These are phyloP conservation scores for Acrobasis suavella DNA, from an alignment of 2,888 invertebrate genomes.

Conservation along the genomic window DNA sequence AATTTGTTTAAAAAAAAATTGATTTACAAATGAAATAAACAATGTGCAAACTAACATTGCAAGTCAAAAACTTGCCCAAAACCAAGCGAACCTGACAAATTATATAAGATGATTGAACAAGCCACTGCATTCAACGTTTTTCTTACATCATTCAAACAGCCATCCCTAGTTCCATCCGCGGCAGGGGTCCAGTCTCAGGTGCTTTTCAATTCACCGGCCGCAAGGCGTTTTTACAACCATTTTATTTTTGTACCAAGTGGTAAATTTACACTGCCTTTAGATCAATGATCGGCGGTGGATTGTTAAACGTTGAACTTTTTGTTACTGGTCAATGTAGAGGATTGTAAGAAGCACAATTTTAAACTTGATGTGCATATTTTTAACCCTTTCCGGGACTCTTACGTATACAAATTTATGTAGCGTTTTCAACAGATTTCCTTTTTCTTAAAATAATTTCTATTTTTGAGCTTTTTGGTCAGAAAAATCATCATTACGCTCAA, in stretches of 20 bases:
- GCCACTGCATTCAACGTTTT: slow-evolving; percentile 26
- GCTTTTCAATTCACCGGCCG: slow-evolving; percentile 7
- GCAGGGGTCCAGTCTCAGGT: slow-evolving; percentile 16
- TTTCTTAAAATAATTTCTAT: too few relatives aligned
- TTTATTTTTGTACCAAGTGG: slow-evolving; percentile 12
- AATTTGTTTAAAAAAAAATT: too few relatives aligned
- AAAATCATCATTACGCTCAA: too few relatives aligned
- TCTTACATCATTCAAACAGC: neutral
- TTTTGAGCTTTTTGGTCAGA: too few relatives aligned
- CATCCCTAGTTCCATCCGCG: slow-evolving; percentile 16
- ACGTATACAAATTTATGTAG: too few relatives aligned
- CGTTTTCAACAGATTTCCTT: too few relatives aligned
- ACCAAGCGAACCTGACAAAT: too few relatives aligned
- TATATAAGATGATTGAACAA: neutral
- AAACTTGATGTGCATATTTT: neutral
- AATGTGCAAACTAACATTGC: too few relatives aligned
- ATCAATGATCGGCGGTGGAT: slow-evolving; percentile 7
- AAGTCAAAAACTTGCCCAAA: too few relatives aligned
- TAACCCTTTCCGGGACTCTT: too few relatives aligned
- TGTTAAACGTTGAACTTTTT: too few relatives aligned
- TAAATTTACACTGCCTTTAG: slow-evolving; percentile 17
- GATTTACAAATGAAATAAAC: too few relatives aligned
- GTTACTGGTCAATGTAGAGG: neutral
- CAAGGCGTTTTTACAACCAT: neutral
- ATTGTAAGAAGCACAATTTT: neutral